Conservation (phyloP, 2,797 vertebrate genomes). For the Furcifer pardalis region DNA sequence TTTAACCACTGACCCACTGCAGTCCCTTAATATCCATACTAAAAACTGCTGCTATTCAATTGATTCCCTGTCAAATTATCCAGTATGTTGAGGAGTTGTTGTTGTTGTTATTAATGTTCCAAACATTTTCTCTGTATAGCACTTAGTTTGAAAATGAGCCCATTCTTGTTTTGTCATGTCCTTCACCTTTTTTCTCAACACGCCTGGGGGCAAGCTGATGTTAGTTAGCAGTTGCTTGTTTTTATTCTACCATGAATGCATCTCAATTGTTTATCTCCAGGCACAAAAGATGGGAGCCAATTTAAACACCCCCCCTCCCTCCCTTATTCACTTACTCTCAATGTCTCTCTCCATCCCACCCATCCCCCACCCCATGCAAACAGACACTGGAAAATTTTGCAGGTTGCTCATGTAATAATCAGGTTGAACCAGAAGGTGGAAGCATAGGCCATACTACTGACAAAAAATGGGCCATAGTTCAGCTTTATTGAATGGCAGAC, state of each 20-base stretch:
- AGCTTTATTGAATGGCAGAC: background rate
- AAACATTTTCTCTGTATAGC: no score
- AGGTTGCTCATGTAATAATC: constrained; percentile 45
- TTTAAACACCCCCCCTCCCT: background rate
- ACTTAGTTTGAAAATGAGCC: background rate
- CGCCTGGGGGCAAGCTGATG: constrained; percentile 35
- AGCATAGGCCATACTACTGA: constrained; percentile 70
- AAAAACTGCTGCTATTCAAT: no score
- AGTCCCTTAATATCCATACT: no score
- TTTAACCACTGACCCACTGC: no score
- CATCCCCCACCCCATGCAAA: background rate
- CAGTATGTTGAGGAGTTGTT: no score
- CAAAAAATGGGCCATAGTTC: background rate
- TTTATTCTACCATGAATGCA: background rate
- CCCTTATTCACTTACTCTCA: background rate
- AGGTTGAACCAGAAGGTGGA: constrained; percentile 73
- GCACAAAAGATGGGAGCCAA: constrained; percentile 35
- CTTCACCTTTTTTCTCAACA: constrained; percentile 30
- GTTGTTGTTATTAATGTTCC: no score
- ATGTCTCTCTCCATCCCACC: no score
- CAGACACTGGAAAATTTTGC: background rate
- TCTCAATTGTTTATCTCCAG: constrained; percentile 13
- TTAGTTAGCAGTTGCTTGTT: constrained; percentile 8
- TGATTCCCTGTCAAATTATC: no score
- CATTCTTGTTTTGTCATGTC: constrained; percentile 15